Conservation (phyloP, 1,140 invertebrate species). For the Trichonephila clavipes region DNA sequence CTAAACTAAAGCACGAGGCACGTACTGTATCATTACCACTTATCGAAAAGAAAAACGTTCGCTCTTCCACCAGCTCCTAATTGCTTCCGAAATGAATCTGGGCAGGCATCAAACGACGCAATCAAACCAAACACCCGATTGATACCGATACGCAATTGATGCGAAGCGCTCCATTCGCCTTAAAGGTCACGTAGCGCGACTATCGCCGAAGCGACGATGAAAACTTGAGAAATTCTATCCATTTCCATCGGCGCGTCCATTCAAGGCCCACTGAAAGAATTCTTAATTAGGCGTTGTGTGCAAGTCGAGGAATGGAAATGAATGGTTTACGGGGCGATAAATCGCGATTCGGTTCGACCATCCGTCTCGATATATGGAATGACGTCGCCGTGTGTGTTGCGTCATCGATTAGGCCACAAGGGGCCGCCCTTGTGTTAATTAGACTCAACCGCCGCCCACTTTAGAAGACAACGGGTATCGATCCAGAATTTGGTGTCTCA, state of each 20-base stretch:
- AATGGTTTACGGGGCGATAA: conserved; percentile 48
- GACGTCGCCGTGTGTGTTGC: conserved; percentile 50
- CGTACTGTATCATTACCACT: too few relatives aligned
- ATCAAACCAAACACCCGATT: conserved; percentile 14
- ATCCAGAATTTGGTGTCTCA: conserved; percentile 68
- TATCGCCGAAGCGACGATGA: not conserved
- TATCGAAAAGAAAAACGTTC: too few relatives aligned
- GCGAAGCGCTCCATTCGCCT: not conserved
- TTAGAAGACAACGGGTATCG: conserved; percentile 72
- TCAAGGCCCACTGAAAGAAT: conserved; percentile 31
- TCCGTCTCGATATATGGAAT: conserved; percentile 59
- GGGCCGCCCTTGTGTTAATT: conserved; percentile 64
- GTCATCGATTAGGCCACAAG: conserved; percentile 63
- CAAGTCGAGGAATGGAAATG: conserved; percentile 38
- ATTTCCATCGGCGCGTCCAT: conserved; percentile 42
- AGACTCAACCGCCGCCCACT: conserved; percentile 67
- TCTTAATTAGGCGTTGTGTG: conserved; percentile 59
- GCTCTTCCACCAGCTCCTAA: not conserved
- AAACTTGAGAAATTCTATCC: conserved; percentile 38
- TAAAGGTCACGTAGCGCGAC: conserved; percentile 20
- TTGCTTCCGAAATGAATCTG: not conserved
- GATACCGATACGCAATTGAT: conserved; percentile 15
- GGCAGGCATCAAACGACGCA: not conserved
- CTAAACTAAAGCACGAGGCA: too few relatives aligned
- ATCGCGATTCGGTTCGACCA: conserved; percentile 49